Percentiles rank a stretch among this genome's conserved stretches.
Conservation (phyloP, 2,797 vertebrate genomes). For the Manis javanica region DNA sequence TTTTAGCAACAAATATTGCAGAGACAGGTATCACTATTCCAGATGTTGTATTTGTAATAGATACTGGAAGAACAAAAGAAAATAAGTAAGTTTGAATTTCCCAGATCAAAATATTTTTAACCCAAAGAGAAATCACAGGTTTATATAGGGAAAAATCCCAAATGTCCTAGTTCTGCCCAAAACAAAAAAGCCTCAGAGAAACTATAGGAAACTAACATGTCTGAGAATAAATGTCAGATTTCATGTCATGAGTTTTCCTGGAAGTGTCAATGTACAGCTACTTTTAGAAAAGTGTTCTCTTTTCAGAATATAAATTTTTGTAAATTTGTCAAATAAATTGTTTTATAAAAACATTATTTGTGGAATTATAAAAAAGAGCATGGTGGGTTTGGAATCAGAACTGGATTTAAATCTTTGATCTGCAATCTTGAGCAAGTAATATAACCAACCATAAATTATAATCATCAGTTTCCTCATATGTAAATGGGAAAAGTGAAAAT, state of each 20-base stretch:
- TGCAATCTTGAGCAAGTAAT: not conserved
- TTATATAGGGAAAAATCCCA: not conserved
- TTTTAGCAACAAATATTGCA: slow-evolving; percentile 99
- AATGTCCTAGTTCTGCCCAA: not conserved
- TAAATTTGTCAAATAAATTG: not conserved
- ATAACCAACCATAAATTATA: not conserved
- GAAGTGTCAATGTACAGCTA: not conserved
- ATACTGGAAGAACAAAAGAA: slow-evolving; percentile 97
- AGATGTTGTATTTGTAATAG: slow-evolving; percentile 98
- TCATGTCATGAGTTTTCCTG: not conserved
- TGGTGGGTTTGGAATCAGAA: slow-evolving; percentile 42
- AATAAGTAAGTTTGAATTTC: slow-evolving; percentile 91
- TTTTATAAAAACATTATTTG: slow-evolving; percentile 43
- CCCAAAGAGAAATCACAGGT: slow-evolving; percentile 12
- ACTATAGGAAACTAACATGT: not conserved
- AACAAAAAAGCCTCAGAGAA: slow-evolving; percentile 34
- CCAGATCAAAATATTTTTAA: not conserved
- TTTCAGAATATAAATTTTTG: not conserved
- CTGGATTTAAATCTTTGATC: slow-evolving; percentile 22
- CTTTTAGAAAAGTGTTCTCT: not conserved
- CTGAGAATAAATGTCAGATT: slow-evolving; percentile 1
- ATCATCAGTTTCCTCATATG: not conserved
- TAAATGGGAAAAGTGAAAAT: not conserved
- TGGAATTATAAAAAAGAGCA: not conserved
- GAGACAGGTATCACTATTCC: slow-evolving; percentile 99